Percentiles rank a stretch among this genome's conserved stretches.
Conservation (phyloP, 2,113 vertebrate species). For the Apteryx mantelli region DNA sequence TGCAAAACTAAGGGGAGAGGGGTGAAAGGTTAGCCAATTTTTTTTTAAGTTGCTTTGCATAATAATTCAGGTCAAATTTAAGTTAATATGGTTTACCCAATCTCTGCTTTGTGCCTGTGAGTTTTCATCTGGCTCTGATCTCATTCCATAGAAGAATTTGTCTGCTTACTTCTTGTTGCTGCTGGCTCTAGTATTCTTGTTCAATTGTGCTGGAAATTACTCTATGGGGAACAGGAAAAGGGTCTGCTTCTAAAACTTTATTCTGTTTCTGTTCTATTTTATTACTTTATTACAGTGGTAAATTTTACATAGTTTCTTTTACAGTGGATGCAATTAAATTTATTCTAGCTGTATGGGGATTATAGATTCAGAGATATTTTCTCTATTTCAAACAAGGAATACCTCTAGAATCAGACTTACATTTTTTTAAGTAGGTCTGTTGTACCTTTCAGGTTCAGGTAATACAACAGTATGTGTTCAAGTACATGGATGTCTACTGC, state of each 20-base stretch:
- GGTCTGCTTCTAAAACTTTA: background rate
- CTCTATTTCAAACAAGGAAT: background rate
- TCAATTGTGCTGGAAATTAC: background rate
- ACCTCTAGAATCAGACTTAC: background rate
- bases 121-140: background rate
- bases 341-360: background rate
- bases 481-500: background rate
- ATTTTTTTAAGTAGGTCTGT: background rate
- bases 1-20: background rate
- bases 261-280: background rate
- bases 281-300: background rate
- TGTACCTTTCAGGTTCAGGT: background rate
- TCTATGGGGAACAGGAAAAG: background rate
- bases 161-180: background rate
- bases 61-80: background rate
- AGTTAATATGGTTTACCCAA: background rate
- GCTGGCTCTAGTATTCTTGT: background rate
- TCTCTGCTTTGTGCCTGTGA: background rate
- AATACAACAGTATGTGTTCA: background rate
- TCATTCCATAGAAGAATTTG: background rate
- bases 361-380: background rate
- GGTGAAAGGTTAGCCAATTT: background rate
- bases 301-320: background rate
- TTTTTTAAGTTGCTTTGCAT: background rate
- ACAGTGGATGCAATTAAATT: background rate